These are phyloP conservation scores for Gymnoscelis rufifasciata DNA, from an alignment of 2,888 invertebrate species.

Conservation along the genomic window DNA sequence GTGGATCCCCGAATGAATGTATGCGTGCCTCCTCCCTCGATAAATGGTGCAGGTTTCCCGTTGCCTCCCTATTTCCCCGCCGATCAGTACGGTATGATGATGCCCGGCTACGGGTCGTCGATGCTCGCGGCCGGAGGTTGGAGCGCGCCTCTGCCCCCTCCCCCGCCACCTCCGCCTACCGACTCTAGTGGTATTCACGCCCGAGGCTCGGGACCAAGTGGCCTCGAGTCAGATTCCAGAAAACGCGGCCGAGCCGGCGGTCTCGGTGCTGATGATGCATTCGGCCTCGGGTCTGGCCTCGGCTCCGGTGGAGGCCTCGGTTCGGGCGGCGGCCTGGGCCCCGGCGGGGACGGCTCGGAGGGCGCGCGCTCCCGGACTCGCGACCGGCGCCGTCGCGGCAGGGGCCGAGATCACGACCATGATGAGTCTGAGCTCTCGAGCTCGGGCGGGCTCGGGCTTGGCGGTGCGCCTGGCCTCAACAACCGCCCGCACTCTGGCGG, in stretches of 20 bases:
- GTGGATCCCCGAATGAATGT: conserved; percentile 66
- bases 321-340: conserved; percentile 38
- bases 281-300: conserved; percentile 34
- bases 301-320: conserved; percentile 35
- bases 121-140: conserved; percentile 50
- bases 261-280: conserved; percentile 32
- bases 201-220: conserved; percentile 62
- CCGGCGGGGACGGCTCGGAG: conserved; percentile 37
- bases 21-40: conserved; percentile 55
- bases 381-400: conserved; percentile 65
- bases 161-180: conserved; percentile 59
- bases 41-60: conserved; percentile 55
- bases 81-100: conserved; percentile 68
- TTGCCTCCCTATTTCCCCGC: conserved; percentile 63
- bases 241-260: conserved; percentile 50
- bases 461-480: conserved; percentile 40
- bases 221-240: conserved; percentile 74
- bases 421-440: conserved; percentile 43
- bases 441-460: conserved; percentile 50
- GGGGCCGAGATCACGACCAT: conserved; percentile 62
- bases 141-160: conserved; percentile 60
- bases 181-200: conserved; percentile 52
- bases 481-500: conserved; percentile 63
- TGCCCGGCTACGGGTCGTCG: conserved; percentile 42
- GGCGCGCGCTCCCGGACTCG: conserved; percentile 52